Evolutionary conservation across 1,140 invertebrate species (phyloP).

Genomic region (Lordiphosa clarofinis): DNA sequence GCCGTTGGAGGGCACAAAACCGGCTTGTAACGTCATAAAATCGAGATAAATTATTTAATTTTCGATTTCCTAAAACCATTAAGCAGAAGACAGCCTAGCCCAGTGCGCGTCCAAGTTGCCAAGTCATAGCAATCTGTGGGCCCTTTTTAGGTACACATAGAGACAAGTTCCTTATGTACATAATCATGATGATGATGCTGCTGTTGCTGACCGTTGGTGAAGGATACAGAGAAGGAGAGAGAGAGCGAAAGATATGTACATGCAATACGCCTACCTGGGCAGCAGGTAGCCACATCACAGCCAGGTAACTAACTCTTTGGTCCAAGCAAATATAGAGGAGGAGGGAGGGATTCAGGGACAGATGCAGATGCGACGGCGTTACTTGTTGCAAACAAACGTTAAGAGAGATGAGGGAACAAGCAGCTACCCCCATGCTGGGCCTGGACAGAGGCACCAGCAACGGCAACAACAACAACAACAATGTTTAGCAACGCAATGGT

Average conservation of each 20-base stretch:
- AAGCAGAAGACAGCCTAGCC: constrained; percentile 47
- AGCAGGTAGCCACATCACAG: constrained; percentile 52
- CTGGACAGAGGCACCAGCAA: constrained; percentile 19
- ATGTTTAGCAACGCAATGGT: constrained; percentile 63
- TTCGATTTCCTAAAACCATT: constrained; percentile 78
- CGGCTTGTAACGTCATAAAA: constrained; percentile 76
- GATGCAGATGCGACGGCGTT: constrained; percentile 55
- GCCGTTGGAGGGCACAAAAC: constrained; percentile 34
- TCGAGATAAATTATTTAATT: constrained; percentile 78
- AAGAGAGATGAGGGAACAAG: constrained; percentile 40
- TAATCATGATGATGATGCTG: constrained; percentile 28
- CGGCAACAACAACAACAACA: constrained; percentile 15
- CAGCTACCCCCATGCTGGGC: constrained; percentile 47
- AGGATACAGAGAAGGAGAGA: constrained; percentile 46
- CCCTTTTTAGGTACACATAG: constrained; percentile 35
- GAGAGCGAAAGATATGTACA: constrained; percentile 34
- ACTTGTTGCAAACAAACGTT: constrained; percentile 67
- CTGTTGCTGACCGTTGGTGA: constrained; percentile 56
- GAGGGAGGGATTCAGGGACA: constrained; percentile 16
- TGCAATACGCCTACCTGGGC: constrained; percentile 69
- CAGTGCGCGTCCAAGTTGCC: constrained; percentile 31
- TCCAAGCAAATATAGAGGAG: constrained; percentile 39
- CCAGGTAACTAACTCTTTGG: constrained; percentile 64
- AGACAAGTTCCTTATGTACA: constrained; percentile 16
- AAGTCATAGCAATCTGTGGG: constrained; percentile 48